Evolutionary conservation across 1,140 invertebrate genomes (phyloP).

Genomic region (Bombus superbus): DNA sequence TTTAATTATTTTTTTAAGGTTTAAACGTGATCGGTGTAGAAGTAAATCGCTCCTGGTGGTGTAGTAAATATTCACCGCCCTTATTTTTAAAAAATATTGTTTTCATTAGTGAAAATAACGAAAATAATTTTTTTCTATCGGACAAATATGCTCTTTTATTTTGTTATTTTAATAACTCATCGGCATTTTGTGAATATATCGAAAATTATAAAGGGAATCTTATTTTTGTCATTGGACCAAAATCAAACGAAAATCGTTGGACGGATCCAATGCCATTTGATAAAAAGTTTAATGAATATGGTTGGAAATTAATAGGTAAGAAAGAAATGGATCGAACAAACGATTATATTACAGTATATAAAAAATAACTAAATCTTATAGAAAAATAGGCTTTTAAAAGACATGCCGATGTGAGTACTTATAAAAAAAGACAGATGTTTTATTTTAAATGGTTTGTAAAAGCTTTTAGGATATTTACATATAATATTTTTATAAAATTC

Average conservation of each 20-base stretch:
- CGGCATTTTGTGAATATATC: conserved; percentile 87
- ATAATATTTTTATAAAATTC: background rate
- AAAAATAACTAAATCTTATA: conserved; percentile 55
- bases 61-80: conserved; percentile 84
- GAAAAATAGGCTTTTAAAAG: background rate
- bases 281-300: conserved; percentile 76
- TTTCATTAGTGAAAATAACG: conserved; percentile 77
- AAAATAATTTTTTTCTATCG: conserved; percentile 64
- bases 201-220: conserved; percentile 84
- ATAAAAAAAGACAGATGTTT: background rate
- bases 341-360: conserved; percentile 83
- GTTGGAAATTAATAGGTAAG: conserved; percentile 72
- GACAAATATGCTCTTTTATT: conserved; percentile 86
- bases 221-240: conserved; percentile 88
- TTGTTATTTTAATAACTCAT: conserved; percentile 89
- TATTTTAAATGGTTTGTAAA: background rate
- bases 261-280: conserved; percentile 87
- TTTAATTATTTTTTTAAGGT: conserved; percentile 72
- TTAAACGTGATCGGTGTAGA: conserved; percentile 83
- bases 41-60: conserved; percentile 86
- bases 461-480: background rate
- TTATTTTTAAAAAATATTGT: conserved; percentile 80
- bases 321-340: conserved; percentile 79
- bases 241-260: conserved; percentile 84
- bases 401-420: background rate